Conservation (phyloP, 2,113 vertebrate genomes). For the Alaudala cheleensis region DNA sequence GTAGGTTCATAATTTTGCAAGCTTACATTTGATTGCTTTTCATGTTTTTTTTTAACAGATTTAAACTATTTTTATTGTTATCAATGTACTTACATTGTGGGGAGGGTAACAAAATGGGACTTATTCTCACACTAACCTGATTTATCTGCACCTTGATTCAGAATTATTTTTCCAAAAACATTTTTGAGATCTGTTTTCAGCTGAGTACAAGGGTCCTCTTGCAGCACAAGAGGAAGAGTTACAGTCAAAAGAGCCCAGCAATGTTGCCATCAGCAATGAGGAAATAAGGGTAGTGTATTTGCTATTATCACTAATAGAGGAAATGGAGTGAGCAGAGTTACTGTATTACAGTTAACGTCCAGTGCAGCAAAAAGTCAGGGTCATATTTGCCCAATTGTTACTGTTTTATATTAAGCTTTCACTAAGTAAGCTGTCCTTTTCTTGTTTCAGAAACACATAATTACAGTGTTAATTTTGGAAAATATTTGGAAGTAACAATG, state of each 20-base stretch:
- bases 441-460: not conserved
- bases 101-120: not conserved
- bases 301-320: constrained; percentile 24
- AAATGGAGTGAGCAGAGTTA: not conserved
- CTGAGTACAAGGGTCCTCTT: not conserved
- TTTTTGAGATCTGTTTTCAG: not conserved
- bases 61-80: not conserved
- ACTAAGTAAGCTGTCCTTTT: not conserved
- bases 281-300: constrained; percentile 40
- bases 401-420: not conserved
- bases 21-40: not conserved
- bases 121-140: not conserved
- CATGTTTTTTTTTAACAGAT: not conserved
- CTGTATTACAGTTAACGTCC: not conserved
- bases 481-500: not conserved
- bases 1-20: not conserved
- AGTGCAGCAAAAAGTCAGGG: not conserved
- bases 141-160: not conserved
- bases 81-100: not conserved
- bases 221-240: not conserved
- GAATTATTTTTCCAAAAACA: not conserved
- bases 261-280: constrained; percentile 13
- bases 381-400: not conserved
- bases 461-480: not conserved
- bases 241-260: not conserved